Base-by-base conservation (phyloP, 2,888 invertebrate genomes). In the Trachelus stipa region DNA sequence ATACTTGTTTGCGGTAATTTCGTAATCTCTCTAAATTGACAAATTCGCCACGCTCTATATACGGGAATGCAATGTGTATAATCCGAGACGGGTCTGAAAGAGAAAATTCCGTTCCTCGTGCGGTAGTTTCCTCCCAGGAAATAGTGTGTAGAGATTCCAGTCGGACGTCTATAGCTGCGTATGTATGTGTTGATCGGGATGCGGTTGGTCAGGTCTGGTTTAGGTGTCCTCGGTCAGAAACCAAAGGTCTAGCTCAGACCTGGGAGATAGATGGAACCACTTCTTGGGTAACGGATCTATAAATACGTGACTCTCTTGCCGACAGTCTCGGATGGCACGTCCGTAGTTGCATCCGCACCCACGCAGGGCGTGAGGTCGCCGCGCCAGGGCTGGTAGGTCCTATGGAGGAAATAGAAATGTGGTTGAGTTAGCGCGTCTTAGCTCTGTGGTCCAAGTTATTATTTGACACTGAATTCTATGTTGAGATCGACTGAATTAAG, bases 211-310 rank as follows among this genome's bases (percentile, higher is more conserved):
- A 56, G 56, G 23, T 56, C 56, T 23, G 56, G 56, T 56, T 9
- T 56, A 56, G 23, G 23, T 56, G 56, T 23, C 23, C 23, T 23
- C 23, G 23, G 56, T 56, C 2, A 9, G 56, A 56, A 23, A 56
- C 23, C 23, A 9, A 1, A 23, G 2, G 23, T 56, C 56, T 56
- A 2, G 9, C 56, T 23, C 40, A 30, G 15, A 12, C 12, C 33
- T 2, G 73, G 33, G 33, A 35, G 12, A 23, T 69, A 81, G 81
- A 81, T 81, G 78, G 81, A 81, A 79, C 75, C 79, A 81, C 81
- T 76, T 75, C 73, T 73, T 79, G 73, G 78, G 73, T 74, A 56
- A 56, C 56, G 56, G 15, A 9, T 23, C 56, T 56, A 9, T 56
- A 56, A 56, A 56, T 56, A 56, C 56, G 56, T 56, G 23, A 23